These are phyloP conservation scores for Danionella cerebrum DNA, from an alignment of 2,113 vertebrate species.

Conservation along the genomic window DNA sequence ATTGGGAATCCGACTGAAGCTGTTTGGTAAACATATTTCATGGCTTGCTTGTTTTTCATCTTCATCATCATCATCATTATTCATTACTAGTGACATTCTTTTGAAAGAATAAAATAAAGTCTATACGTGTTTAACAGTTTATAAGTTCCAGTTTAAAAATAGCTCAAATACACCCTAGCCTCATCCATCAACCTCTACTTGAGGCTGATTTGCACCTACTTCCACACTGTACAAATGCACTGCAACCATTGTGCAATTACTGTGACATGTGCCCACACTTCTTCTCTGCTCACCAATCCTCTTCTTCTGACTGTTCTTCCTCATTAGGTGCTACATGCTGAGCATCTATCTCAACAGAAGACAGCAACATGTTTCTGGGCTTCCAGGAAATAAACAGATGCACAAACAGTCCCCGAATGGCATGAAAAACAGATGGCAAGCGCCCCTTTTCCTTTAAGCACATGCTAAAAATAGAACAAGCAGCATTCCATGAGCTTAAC, in stretches of 20 bases:
- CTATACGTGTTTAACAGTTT: too few species aligned
- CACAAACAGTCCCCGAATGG: background rate
- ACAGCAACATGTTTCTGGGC: conserved; percentile 51
- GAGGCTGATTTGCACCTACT: conserved; percentile 37
- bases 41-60: too few species aligned
- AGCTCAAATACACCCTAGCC: conserved; percentile 31
- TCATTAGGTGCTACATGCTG: conserved; percentile 57
- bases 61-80: too few species aligned
- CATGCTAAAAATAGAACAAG: background rate
- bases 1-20: too few species aligned
- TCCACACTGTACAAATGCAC: conserved; percentile 22
- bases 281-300: background rate
- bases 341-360: conserved; percentile 42
- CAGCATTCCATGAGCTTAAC: background rate
- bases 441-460: background rate
- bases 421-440: conserved; percentile 1
- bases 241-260: conserved; percentile 46
- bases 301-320: conserved; percentile 25
- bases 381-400: conserved; percentile 20
- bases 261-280: conserved; percentile 22
- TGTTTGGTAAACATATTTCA: too few species aligned
- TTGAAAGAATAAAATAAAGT: too few species aligned
- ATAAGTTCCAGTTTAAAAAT: background rate
- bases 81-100: too few species aligned
- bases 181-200: conserved; percentile 43